Percentiles rank a stretch among this genome's conserved stretches.
phyloP scores from a whole-genome alignment of 1,140 invertebrate genomes.

The Papilio glaucus region DNA sequence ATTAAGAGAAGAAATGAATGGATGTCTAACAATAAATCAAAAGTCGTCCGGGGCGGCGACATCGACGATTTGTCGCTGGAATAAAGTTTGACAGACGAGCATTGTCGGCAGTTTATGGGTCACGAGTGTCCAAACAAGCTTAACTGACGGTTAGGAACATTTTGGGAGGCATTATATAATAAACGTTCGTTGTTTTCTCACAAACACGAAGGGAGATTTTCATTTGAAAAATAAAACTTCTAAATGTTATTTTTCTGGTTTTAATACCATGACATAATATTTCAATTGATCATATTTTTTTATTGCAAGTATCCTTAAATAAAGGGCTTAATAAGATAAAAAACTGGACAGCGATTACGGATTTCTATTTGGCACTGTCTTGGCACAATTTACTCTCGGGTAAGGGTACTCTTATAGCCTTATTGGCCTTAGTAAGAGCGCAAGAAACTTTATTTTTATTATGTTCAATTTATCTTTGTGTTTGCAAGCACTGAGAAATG shows the following conservation, averaged over 20 bases:
- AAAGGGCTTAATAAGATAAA: no score
- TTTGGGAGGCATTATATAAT: constrained; percentile 42
- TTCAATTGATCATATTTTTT: no score
- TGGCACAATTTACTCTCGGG: no score
- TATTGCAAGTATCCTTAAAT: no score
- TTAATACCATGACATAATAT: no score
- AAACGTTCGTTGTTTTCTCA: constrained; percentile 12
- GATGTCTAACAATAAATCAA: constrained; percentile 69
- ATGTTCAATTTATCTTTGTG: background rate
- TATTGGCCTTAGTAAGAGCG: no score
- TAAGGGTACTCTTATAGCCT: no score
- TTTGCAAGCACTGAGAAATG: background rate
- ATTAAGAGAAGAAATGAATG: constrained; percentile 56
- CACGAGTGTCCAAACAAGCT: constrained; percentile 45
- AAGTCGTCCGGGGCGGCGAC: constrained; percentile 52
- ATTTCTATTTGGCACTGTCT: no score
- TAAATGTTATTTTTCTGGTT: background rate
- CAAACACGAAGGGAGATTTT: background rate
- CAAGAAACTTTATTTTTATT: background rate
- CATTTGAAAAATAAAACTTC: constrained; percentile 20
- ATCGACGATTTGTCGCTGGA: constrained; percentile 56
- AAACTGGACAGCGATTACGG: no score
- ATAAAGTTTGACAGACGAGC: constrained; percentile 53
- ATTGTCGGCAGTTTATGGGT: constrained; percentile 47
- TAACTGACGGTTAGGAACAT: constrained; percentile 32